phyloP scores from a whole-genome alignment of 2,113 vertebrate species.

The Ifrita kowaldi region DNA sequence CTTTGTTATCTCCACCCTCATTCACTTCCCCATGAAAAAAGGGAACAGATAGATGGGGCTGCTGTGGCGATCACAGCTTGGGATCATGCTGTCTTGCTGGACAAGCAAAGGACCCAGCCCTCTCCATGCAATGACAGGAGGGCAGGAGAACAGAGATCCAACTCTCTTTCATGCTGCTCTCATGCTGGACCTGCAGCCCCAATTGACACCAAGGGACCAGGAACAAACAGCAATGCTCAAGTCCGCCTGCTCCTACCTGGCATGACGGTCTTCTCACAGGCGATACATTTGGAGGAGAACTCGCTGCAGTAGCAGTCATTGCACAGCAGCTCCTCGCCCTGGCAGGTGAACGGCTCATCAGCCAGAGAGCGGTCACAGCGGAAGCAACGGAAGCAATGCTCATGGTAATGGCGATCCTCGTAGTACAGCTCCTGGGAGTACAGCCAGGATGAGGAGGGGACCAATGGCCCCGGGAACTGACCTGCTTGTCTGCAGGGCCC shows the following conservation, averaged over 20 bases:
- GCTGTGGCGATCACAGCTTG: not conserved
- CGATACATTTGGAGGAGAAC: constrained; percentile 93
- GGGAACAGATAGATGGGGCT: not conserved
- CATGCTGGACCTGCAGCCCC: not conserved
- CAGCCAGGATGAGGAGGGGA: not conserved
- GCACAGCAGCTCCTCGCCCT: constrained; percentile 90
- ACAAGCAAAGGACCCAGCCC: not conserved
- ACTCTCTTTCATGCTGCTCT: not conserved
- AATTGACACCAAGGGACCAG: accelerated
- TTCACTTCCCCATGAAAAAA: not conserved
- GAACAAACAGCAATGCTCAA: accelerated
- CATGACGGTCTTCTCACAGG: constrained; percentile 96
- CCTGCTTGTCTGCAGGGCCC: accelerated
- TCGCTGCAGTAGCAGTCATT: constrained; percentile 97
- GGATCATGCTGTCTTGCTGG: not conserved
- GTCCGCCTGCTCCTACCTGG: constrained; percentile 76
- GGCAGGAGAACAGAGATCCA: not conserved
- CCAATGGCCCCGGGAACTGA: accelerated
- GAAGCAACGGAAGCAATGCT: constrained; percentile 96
- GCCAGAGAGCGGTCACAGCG: constrained; percentile 93
- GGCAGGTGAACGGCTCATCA: constrained; percentile 94
- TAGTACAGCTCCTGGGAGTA: constrained; percentile 90
- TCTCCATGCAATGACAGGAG: not conserved
- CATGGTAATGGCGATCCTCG: constrained; percentile 93
- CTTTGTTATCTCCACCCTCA: not conserved